Evolutionary conservation across 2,113 vertebrate genomes (phyloP).

Genomic region (Istiophorus platypterus): DNA sequence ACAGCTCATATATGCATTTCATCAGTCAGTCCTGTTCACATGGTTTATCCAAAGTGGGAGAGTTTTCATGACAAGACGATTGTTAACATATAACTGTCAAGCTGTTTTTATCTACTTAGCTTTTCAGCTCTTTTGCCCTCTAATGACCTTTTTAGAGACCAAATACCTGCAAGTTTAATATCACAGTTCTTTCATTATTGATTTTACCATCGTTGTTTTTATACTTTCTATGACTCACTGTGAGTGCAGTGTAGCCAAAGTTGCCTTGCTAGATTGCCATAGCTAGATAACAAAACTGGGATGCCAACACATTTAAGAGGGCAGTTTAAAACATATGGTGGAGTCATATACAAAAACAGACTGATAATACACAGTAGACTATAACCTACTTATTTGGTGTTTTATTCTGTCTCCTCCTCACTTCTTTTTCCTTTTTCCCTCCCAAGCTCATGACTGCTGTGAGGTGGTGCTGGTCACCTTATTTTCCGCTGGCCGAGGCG

Average conservation of each 20-base stretch:
- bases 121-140: neutral
- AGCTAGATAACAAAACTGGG: too few species aligned
- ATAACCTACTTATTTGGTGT: neutral
- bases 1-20: neutral
- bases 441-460: constrained; percentile 92
- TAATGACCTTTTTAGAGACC: too few species aligned
- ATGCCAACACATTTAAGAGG: neutral
- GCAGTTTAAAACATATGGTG: too few species aligned
- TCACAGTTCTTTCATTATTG: too few species aligned
- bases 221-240: neutral
- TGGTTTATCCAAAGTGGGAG: neutral
- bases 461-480: constrained; percentile 92
- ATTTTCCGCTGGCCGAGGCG: constrained; percentile 85
- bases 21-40: neutral
- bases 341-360: neutral
- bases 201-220: neutral
- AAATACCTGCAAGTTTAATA: too few species aligned
- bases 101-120: neutral
- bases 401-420: neutral
- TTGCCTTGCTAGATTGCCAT: too few species aligned
- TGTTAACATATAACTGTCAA: neutral
- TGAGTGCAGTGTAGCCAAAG: too few species aligned
- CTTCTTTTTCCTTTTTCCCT: neutral
- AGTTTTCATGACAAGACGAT: neutral
- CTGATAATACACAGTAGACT: neutral